Conservation (phyloP, 2,888 invertebrate species). For the Meliscaeva auricollis region DNA sequence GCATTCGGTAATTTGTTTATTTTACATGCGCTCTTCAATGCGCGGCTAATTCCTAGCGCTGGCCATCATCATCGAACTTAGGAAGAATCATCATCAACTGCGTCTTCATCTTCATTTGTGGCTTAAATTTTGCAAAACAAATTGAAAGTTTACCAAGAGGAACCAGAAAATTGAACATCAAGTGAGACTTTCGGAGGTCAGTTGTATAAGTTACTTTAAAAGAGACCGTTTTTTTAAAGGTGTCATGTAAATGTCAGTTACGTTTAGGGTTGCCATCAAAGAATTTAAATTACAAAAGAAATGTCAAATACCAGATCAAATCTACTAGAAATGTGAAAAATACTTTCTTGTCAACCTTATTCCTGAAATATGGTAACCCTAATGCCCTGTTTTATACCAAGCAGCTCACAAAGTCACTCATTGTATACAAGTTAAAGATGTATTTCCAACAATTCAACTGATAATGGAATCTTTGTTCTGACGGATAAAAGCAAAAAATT, state of each 20-base stretch:
- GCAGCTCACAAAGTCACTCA: slow-evolving; percentile 31
- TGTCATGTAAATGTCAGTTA: slow-evolving; percentile 31
- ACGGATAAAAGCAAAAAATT: slow-evolving; percentile 13
- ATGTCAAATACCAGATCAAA: neutral
- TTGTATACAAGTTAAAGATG: slow-evolving; percentile 22
- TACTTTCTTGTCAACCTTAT: no score
- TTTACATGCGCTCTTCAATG: slow-evolving; percentile 42
- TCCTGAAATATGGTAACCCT: neutral
- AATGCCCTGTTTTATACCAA: no score
- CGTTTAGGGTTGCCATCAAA: neutral
- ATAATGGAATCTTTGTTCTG: slow-evolving; percentile 69
- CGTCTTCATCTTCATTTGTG: neutral
- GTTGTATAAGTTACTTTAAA: slow-evolving; percentile 36
- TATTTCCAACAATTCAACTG: slow-evolving; percentile 46
- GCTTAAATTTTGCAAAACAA: slow-evolving; percentile 76
- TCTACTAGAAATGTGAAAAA: no score
- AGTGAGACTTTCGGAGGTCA: slow-evolving; percentile 49
- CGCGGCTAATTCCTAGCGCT: neutral
- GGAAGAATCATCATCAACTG: slow-evolving; percentile 10
- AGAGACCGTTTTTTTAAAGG: slow-evolving; percentile 33
- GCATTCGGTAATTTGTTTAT: slow-evolving; percentile 71
- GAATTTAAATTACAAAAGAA: neutral
- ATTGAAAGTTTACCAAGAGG: slow-evolving; percentile 82
- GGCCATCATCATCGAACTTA: slow-evolving; percentile 22
- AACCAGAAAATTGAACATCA: slow-evolving; percentile 62